phyloP scores from a whole-genome alignment of 2,113 vertebrate species.

The Silurus meridionalis region DNA sequence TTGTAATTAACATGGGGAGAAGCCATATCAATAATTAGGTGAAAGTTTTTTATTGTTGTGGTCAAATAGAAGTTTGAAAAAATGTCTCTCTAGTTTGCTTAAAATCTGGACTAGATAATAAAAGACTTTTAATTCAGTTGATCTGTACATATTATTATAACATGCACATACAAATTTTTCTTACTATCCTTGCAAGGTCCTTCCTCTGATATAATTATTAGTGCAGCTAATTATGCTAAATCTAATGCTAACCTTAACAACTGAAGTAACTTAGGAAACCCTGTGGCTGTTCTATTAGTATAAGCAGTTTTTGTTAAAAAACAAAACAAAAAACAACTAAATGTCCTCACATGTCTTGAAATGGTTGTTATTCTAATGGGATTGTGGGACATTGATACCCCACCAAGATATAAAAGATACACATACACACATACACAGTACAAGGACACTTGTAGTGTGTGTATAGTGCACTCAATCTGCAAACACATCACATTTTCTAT shows the following conservation, averaged over 20 bases:
- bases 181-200: neutral
- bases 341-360: neutral
- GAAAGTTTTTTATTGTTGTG: neutral
- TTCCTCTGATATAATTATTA: slow-evolving; percentile 8
- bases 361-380: neutral
- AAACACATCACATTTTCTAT: slow-evolving; percentile 25
- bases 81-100: neutral
- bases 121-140: neutral
- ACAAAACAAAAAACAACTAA: neutral
- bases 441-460: neutral
- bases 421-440: neutral
- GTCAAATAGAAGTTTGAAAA: neutral
- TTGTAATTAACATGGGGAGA: neutral
- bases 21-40: neutral
- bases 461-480: neutral
- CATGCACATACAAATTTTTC: neutral
- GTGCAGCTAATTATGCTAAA: neutral
- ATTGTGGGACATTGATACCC: neutral
- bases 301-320: neutral
- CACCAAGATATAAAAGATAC: neutral
- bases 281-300: neutral
- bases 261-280: neutral
- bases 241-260: neutral
- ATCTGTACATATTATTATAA: neutral
- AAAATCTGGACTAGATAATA: neutral